Conservation (phyloP, 2,113 vertebrate species). For the Macroglossus sobrinus region DNA sequence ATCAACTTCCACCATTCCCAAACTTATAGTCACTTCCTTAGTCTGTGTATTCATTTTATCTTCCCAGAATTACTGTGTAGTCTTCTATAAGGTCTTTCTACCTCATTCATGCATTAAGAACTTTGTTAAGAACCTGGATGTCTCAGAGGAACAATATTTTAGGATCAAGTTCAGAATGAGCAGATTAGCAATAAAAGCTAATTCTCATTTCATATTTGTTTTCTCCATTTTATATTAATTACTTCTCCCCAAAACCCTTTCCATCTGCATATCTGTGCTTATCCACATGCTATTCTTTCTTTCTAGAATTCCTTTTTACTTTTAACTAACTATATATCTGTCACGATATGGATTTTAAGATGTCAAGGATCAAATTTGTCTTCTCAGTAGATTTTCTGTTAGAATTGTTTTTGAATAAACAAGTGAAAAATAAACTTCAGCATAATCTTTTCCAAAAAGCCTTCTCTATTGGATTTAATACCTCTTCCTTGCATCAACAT, state of each 20-base stretch:
- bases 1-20: not conserved
- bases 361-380: not conserved
- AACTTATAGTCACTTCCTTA: not conserved
- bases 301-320: not conserved
- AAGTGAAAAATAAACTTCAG: not conserved
- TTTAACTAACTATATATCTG: not conserved
- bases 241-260: not conserved
- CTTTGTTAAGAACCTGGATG: not conserved
- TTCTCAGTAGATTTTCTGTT: not conserved
- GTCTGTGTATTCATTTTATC: not conserved
- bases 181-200: not conserved
- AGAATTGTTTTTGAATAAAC: not conserved
- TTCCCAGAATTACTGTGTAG: not conserved
- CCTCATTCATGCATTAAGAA: not conserved
- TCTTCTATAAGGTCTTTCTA: not conserved
- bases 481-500: not conserved
- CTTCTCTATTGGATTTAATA: not conserved
- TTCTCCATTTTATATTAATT: not conserved
- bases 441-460: not conserved
- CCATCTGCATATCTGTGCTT: not conserved
- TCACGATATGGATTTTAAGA: not conserved
- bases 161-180: not conserved
- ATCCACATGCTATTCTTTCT: not conserved
- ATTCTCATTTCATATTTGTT: not conserved
- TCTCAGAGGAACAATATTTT: not conserved